Percentiles rank a stretch among this genome's conserved stretches.
Conservation (phyloP, 2,113 vertebrate species). For the Misgurnus anguillicaudatus region DNA sequence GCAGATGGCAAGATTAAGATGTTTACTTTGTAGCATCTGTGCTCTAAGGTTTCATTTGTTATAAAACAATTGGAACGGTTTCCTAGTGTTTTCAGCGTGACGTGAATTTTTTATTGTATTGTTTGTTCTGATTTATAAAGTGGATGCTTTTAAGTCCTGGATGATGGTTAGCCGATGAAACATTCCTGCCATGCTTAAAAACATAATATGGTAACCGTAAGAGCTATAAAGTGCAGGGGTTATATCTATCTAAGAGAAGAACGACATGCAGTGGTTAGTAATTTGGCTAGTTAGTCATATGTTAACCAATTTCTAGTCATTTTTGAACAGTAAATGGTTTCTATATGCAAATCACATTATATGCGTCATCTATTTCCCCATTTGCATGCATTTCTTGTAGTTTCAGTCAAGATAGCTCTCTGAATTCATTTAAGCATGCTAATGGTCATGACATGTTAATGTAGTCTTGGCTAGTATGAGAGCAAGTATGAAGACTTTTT, state of each 20-base stretch:
- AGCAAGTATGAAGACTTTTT: no score
- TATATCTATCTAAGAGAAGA: no score
- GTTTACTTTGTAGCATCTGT: neutral
- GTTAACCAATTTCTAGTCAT: neutral
- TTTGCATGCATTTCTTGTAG: neutral
- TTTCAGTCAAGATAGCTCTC: neutral
- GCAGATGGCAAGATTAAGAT: neutral
- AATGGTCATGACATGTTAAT: no score
- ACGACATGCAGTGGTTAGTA: neutral
- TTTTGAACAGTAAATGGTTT: neutral
- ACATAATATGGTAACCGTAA: neutral
- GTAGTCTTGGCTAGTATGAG: no score
- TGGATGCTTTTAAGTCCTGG: neutral
- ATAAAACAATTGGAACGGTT: neutral
- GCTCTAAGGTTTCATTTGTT: neutral
- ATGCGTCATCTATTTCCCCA: neutral
- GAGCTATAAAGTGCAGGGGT: no score
- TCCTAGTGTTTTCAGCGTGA: neutral
- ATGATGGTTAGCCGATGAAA: neutral
- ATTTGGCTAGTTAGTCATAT: neutral
- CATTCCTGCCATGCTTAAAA: neutral
- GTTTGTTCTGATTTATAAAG: constrained; percentile 16
- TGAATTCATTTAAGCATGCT: no score
- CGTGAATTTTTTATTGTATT: neutral
- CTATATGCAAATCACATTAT: neutral